Evolutionary conservation across 2,113 vertebrate species (phyloP), one percentile per base, ranked within the genome.

Genomic region (Stomatorhinus ivindoensis): DNA sequence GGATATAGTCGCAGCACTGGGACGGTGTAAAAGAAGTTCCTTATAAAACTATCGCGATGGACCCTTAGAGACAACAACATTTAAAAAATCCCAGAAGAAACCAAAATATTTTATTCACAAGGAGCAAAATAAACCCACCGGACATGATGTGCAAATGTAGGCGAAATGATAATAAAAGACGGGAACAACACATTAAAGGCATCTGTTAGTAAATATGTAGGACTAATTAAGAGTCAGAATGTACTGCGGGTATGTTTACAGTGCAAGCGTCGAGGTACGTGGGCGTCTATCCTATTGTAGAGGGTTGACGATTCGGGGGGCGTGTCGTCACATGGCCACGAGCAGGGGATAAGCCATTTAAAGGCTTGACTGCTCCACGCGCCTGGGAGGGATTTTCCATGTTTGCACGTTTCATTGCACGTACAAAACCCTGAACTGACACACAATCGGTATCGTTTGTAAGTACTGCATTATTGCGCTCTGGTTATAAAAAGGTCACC

Each of bases 281-380:
- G 24, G 61, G 82, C 82, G 46, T 86, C 83, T 50, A 8, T 86
- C 11, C 47, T 47, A 19, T n/a, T 6, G 21, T 80, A 87, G 6
- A 87, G 35, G 4, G 51, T 35, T 7, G 73, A 35, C 31, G 35
- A 42, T 80, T 80, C 5, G 86, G 48, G 50, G 50, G 86, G 50
- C 31, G 48, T 87, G 86, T 87, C 50, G 86, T 87, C 86, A 87
- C 86, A 21, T 87, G 86, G 27, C 86, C 50, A 55, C 2, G 31
- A 17, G 35, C 50, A n/a, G 47, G 48, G 48, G 48, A 87, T 55
- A 31, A 87, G 48, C 48, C 31, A 87, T 87, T 87, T 58, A 87
- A 87, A 35, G 50, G 85, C 85, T 87, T 39, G 50, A 9, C 27
- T 35, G 24, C 48, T 27, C 48, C 50, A 35, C 50, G 85, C n/a